Conservation (phyloP, 2,797 vertebrate genomes). For the Etheostoma nigrum region DNA sequence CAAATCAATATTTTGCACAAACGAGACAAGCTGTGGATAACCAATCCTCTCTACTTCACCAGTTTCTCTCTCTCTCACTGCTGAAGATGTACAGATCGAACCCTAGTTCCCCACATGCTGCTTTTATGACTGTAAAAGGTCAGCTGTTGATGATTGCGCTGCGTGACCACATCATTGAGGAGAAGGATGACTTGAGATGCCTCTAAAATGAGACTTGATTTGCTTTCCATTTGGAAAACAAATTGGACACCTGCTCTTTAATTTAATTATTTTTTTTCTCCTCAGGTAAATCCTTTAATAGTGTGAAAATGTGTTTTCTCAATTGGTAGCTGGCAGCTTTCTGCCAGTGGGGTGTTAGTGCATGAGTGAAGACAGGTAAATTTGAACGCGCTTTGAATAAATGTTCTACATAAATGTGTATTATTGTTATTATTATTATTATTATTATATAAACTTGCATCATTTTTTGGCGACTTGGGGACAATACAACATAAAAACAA, state of each 20-base stretch:
- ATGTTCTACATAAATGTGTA: not conserved
- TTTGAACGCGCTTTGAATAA: not conserved
- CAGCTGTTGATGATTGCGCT: constrained; percentile 58
- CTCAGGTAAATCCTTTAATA: not conserved
- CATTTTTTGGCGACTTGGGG: not conserved
- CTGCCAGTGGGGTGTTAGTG: not conserved
- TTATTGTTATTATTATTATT: not conserved
- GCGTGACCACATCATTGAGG: constrained; percentile 63
- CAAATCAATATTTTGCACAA: constrained; percentile 45
- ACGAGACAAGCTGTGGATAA: constrained; percentile 30
- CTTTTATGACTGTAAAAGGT: constrained; percentile 63
- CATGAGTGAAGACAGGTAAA: not conserved
- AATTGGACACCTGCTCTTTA: not conserved
- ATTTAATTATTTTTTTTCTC: not conserved
- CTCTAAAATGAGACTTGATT: constrained; percentile 44
- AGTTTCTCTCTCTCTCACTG: constrained; percentile 20
- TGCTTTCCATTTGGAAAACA: not conserved
- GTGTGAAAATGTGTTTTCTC: constrained; percentile 11
- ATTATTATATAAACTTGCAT: not conserved
- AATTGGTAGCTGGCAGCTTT: constrained; percentile 6
- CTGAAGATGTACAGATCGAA: constrained; percentile 44
- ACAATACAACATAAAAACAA: no score
- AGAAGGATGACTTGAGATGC: constrained; percentile 47
- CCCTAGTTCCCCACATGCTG: constrained; percentile 14
- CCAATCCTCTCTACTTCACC: constrained; percentile 9